phyloP scores from a whole-genome alignment of 2,888 invertebrate genomes.

The Sphaerophoria rueppellii region DNA sequence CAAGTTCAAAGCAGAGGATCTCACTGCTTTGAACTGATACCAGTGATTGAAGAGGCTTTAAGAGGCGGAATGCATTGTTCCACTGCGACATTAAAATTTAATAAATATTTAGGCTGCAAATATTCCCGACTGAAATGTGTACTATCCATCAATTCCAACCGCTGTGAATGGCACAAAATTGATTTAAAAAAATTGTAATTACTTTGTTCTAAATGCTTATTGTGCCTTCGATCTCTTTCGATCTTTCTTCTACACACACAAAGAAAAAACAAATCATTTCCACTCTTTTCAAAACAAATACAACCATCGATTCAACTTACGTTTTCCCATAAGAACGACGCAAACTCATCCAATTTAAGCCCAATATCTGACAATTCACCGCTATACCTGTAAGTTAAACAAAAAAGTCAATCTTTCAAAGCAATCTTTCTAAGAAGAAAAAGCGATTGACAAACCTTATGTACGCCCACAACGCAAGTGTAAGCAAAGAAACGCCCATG shows the following conservation, averaged over 20 bases:
- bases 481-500: slow-evolving; percentile 92
- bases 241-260: slow-evolving; percentile 30
- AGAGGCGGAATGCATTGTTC: no score
- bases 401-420: neutral
- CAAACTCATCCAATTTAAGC: slow-evolving; percentile 92
- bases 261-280: slow-evolving; percentile 21
- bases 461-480: slow-evolving; percentile 94
- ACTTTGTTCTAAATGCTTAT: slow-evolving; percentile 36
- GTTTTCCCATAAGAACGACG: slow-evolving; percentile 94
- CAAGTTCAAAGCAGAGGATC: no score
- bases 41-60: no score
- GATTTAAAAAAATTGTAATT: slow-evolving; percentile 19
- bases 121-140: neutral
- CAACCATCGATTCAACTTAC: slow-evolving; percentile 84
- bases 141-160: neutral
- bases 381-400: slow-evolving; percentile 88
- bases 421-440: neutral
- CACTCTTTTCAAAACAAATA: neutral
- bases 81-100: no score
- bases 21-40: no score
- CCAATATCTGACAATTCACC: slow-evolving; percentile 96
- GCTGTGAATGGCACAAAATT: slow-evolving; percentile 41
- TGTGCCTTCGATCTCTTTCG: slow-evolving; percentile 30
- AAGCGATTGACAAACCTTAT: slow-evolving; percentile 87
- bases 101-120: no score